phyloP scores from a whole-genome alignment of 2,797 vertebrate genomes.

The Chelonia mydas region DNA sequence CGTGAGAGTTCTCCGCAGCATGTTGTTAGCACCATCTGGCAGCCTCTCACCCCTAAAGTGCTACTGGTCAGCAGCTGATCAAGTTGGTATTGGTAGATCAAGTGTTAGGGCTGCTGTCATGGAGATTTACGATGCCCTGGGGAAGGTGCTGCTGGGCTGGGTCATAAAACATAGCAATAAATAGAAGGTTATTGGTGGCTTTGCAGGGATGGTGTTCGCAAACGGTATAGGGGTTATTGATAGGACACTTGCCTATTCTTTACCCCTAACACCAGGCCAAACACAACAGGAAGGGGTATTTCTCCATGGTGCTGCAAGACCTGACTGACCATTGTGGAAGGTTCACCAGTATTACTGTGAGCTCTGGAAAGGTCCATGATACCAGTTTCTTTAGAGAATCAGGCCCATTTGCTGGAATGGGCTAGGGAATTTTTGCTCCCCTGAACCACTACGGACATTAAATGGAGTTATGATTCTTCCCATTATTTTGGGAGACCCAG shows the following conservation, averaged over 20 bases:
- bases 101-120: background rate
- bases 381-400: background rate
- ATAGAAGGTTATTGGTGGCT: background rate
- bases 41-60: background rate
- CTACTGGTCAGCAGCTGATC: background rate
- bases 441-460: background rate
- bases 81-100: background rate
- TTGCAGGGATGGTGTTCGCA: fast-evolving
- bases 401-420: background rate
- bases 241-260: background rate
- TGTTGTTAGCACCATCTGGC: background rate
- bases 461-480: background rate
- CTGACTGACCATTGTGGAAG: fast-evolving
- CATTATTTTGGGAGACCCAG: background rate
- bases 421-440: fast-evolving
- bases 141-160: too few species aligned
- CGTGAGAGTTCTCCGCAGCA: background rate
- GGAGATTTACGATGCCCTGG: background rate
- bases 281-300: background rate
- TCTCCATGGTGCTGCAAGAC: background rate
- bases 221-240: background rate
- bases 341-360: background rate
- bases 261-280: background rate
- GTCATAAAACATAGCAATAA: background rate
- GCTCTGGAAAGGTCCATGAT: background rate